phyloP scores from a whole-genome alignment of 2,797 vertebrate species.

The Cichlasoma orientale region DNA sequence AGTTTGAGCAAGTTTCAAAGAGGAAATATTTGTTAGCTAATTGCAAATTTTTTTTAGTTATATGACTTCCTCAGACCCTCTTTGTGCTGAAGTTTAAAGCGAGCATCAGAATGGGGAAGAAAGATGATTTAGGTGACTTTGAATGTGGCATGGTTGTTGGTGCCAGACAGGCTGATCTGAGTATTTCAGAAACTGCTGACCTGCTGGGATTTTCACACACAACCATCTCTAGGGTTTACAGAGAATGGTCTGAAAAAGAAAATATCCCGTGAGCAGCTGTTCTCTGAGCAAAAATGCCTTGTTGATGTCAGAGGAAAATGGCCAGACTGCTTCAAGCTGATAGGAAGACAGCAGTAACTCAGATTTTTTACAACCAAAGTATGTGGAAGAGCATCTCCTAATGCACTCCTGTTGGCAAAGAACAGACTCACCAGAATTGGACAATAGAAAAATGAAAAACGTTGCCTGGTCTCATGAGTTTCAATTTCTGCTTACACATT shows the following conservation, averaged over 20 bases:
- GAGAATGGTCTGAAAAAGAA: background rate
- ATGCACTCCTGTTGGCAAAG: background rate
- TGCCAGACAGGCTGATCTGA: background rate
- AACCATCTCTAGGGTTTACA: background rate
- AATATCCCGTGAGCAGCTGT: background rate
- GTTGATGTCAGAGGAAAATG: too few species aligned
- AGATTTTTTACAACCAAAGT: background rate
- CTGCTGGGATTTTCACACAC: background rate
- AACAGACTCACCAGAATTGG: accelerated
- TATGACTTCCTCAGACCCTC: background rate
- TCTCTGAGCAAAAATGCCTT: too few species aligned
- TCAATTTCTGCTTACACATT: background rate
- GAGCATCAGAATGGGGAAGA: background rate
- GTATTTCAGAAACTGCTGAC: background rate
- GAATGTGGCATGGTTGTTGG: background rate
- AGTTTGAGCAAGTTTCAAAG: background rate
- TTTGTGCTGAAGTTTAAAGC: background rate
- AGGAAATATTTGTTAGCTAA: background rate
- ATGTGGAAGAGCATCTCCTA: background rate
- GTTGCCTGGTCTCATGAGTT: background rate
- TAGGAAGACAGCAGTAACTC: background rate
- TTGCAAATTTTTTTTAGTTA: too few species aligned
- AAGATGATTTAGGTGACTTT: background rate
- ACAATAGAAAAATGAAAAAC: background rate
- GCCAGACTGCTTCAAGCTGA: background rate